Conservation (phyloP, 92 coral and sea anemone genomes). For the Palythoa caribaeorum region DNA sequence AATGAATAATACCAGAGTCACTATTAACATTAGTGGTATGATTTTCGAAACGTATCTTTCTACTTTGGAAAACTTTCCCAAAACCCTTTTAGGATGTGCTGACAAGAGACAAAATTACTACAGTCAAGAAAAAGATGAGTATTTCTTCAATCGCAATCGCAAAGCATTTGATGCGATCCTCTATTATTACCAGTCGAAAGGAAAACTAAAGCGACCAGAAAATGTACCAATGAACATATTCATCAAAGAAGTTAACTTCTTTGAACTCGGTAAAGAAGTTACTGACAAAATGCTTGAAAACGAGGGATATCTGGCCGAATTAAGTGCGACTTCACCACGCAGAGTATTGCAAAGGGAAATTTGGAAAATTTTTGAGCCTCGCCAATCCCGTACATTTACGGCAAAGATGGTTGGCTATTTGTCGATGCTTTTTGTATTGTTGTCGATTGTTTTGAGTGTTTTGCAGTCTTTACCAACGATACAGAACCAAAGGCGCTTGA, state of each 20-base stretch:
- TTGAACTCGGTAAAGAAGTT: slow-evolving; percentile 61
- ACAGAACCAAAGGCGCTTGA: neutral
- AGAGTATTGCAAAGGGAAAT: slow-evolving; percentile 39
- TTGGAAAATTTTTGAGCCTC: slow-evolving; percentile 54
- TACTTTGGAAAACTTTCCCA: slow-evolving; percentile 55
- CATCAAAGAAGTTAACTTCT: slow-evolving; percentile 57
- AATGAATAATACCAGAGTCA: slow-evolving; percentile 31
- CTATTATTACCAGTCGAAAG: slow-evolving; percentile 63
- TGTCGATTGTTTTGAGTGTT: slow-evolving; percentile 42
- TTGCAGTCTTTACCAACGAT: slow-evolving; percentile 21
- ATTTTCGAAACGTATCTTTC: slow-evolving; percentile 50
- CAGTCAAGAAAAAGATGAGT: slow-evolving; percentile 38
- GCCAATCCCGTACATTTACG: slow-evolving; percentile 28
- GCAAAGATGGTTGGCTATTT: slow-evolving; percentile 33
- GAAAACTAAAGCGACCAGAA: slow-evolving; percentile 54
- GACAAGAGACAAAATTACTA: slow-evolving; percentile 59
- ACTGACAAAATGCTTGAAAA: slow-evolving; percentile 48
- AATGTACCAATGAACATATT: slow-evolving; percentile 57
- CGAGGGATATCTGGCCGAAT: slow-evolving; percentile 52
- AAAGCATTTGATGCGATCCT: slow-evolving; percentile 65
- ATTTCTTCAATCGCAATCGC: slow-evolving; percentile 66
- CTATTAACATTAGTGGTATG: slow-evolving; percentile 65
- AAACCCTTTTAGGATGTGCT: slow-evolving; percentile 57
- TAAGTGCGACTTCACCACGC: slow-evolving; percentile 21
- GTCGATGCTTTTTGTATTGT: slow-evolving; percentile 43